These are phyloP conservation scores for Helobdella robusta DNA, from an alignment of 2,888 invertebrate genomes.

Conservation along the genomic window DNA sequence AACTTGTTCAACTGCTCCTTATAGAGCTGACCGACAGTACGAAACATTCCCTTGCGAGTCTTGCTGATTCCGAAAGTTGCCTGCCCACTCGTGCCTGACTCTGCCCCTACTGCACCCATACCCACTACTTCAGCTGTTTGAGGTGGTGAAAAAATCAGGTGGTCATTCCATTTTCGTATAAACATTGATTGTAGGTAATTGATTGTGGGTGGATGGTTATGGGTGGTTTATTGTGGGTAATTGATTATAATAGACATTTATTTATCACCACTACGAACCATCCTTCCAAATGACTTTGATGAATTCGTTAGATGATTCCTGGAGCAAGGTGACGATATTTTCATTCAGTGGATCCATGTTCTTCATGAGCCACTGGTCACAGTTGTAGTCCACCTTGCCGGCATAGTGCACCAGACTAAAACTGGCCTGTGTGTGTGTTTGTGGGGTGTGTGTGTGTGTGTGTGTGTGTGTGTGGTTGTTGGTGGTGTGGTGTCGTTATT, in stretches of 20 bases:
- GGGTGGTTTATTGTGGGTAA: not conserved
- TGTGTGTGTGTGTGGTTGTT: not conserved
- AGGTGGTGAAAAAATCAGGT: not conserved
- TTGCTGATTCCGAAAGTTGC: conserved; percentile 68
- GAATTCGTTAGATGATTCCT: conserved; percentile 61
- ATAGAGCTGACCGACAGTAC: conserved; percentile 95
- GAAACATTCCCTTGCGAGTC: conserved; percentile 78
- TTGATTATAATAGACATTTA: not conserved
- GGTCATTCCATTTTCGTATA: not conserved
- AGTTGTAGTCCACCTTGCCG: conserved; percentile 78
- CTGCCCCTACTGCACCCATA: conserved; percentile 77
- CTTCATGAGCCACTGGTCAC: conserved; percentile 96
- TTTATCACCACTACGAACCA: conserved; percentile 47
- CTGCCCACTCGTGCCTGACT: conserved; percentile 63
- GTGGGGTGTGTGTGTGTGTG: not conserved
- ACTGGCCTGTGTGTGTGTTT: conserved; percentile 60
- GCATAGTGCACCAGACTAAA: conserved; percentile 97
- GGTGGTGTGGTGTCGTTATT: not conserved
- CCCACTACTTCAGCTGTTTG: conserved; percentile 84
- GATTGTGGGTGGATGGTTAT: not conserved
- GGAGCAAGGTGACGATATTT: conserved; percentile 88
- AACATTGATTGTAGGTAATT: not conserved
- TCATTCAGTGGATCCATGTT: conserved; percentile 99
- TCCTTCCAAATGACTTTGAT: conserved; percentile 89
- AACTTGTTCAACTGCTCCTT: conserved; percentile 94